phyloP scores from a whole-genome alignment of 1,140 invertebrate genomes.

The Bradynema listronoti region DNA sequence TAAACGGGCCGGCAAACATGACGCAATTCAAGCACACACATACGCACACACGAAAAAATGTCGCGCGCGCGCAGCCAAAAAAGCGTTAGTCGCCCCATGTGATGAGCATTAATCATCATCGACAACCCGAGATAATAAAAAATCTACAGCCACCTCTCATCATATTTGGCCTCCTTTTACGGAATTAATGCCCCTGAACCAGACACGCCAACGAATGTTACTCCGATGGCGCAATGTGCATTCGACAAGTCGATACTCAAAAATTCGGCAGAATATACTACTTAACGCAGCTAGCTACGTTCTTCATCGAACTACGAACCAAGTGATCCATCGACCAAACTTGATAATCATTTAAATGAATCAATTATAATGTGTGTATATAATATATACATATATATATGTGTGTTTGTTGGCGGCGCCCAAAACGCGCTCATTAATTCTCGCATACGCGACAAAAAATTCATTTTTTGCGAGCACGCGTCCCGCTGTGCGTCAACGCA shows the following conservation, averaged over 20 bases:
- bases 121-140: no score
- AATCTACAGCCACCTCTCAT: no score
- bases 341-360: constrained; percentile 47
- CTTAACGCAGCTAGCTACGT: constrained; percentile 70
- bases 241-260: constrained; percentile 73
- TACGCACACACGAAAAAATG: background rate
- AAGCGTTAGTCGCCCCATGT: constrained; percentile 7
- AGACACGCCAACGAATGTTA: constrained; percentile 62
- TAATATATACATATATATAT: constrained; percentile 12
- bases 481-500: constrained; percentile 22
- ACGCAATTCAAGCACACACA: no score
- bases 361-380: no score
- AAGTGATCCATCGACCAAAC: constrained; percentile 66
- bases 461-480: no score
- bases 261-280: constrained; percentile 74
- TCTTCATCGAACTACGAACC: constrained; percentile 74
- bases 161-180: constrained; percentile 13
- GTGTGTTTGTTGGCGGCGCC: constrained; percentile 26
- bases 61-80: background rate
- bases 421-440: constrained; percentile 24
- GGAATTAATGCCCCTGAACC: constrained; percentile 61
- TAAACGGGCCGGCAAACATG: background rate
- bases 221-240: constrained; percentile 67
- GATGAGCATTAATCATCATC: background rate
- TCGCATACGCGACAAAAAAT: constrained; percentile 2